Percentiles rank a stretch among this genome's conserved stretches.
phyloP scores from a whole-genome alignment of 2,113 vertebrate species.

The Alligator sinensis region DNA sequence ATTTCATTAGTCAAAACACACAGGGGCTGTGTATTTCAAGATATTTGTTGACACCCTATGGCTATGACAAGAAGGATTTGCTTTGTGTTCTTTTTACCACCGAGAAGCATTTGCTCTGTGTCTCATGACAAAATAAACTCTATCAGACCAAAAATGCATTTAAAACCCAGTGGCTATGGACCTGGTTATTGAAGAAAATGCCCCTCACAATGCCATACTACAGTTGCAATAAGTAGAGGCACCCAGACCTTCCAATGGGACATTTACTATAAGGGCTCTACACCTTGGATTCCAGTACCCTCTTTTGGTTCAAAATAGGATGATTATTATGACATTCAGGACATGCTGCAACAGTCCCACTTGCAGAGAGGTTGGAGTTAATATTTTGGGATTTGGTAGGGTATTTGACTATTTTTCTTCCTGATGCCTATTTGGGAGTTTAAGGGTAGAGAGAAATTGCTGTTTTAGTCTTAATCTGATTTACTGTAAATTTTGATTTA shows the following conservation, averaged over 20 bases:
- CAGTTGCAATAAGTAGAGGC: neutral
- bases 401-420: neutral
- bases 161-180: conserved; percentile 39
- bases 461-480: neutral
- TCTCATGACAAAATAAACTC: neutral
- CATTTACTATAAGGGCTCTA: neutral
- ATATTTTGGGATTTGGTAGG: neutral
- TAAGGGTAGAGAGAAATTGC: neutral
- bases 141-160: conserved; percentile 17
- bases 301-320: neutral
- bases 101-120: conserved; percentile 13
- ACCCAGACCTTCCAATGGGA: neutral
- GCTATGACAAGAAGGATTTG: conserved; percentile 34
- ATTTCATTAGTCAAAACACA: conserved; percentile 19
- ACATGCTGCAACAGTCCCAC: neutral
- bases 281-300: neutral
- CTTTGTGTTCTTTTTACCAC: too few relatives aligned
- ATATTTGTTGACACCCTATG: conserved; percentile 47
- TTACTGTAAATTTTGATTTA: neutral
- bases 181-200: neutral
- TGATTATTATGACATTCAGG: neutral
- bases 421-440: neutral
- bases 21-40: neutral
- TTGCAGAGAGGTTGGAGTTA: neutral
- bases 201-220: neutral